Evolutionary conservation across 2,888 invertebrate genomes (phyloP), one percentile per base, ranked within the genome.

Genomic region (Chymomyza caudatula): DNA sequence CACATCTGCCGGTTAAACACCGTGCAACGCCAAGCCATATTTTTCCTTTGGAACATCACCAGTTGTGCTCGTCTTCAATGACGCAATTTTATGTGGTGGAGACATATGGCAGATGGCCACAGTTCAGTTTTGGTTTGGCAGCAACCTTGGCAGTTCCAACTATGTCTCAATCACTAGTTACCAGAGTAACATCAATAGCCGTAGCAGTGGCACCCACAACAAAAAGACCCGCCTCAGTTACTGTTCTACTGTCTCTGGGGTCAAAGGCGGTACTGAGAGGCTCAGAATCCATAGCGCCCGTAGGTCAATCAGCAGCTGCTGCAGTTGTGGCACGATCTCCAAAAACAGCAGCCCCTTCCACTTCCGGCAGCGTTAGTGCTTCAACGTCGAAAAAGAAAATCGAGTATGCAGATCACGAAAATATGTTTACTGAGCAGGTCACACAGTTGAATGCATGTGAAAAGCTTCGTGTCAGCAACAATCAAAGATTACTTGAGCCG

Each of bases 371-470:
- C 3, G 75, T 69, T 2, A 69, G 75, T n/a, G 82, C 87, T 0
- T 87, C 84, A 1, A 88, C 88, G 1, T 86, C 85, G 0, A 86
- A 86, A 3, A 88, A 82, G 43, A 85, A 85, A 0, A 87, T 96
- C 0, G 97, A 98, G 82, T 90, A 98, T 44, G 97, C 97, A 76
- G 97, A 97, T 75, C 97, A 98, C 87, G 98, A 98, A 88, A 96
- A 95, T 88, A 93, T 95, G 0, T 98, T 98, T 88, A 94, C 97
- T 67, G 96, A 97, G 89, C 98, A 98, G 89, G 98, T 98, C 0
- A 96, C 96, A 3, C 97, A 98, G 90, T 94, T 98, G 64, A 98
- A 98, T 90, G 96, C 96, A 0, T 98, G 98, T 98, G 98, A 99
- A 88, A 93, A 95, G 72, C 91, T 97, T 49, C 92, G 98, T 1